phyloP scores from a whole-genome alignment of 2,113 vertebrate species.

The Miniopterus natalensis region DNA sequence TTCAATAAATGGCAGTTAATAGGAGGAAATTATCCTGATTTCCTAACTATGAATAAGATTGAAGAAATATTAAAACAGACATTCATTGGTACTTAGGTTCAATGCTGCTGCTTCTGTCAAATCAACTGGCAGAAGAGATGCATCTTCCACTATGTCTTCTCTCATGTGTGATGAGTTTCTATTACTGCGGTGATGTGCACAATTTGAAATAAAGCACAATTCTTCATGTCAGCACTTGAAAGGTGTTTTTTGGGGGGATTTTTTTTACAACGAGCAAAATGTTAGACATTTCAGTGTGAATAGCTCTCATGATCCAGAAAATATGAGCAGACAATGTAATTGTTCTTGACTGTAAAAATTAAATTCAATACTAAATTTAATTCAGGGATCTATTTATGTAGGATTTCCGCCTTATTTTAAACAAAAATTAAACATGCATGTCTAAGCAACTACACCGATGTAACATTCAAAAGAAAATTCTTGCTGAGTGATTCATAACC shows the following conservation, averaged over 20 bases:
- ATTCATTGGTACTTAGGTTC: slow-evolving; percentile 66
- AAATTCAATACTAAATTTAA: slow-evolving; percentile 81
- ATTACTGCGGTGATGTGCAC: slow-evolving; percentile 61
- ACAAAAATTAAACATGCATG: slow-evolving; percentile 71
- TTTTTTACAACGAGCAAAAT: slow-evolving; percentile 70
- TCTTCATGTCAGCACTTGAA: slow-evolving; percentile 76
- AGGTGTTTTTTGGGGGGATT: slow-evolving; percentile 31
- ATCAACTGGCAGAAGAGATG: slow-evolving; percentile 53
- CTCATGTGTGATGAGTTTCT: slow-evolving; percentile 39
- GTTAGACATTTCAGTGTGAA: slow-evolving; percentile 76
- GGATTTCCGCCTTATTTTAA: slow-evolving; percentile 62
- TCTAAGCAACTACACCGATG: slow-evolving; percentile 68
- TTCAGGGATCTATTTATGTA: slow-evolving; percentile 69
- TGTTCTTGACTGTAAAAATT: slow-evolving; percentile 79
- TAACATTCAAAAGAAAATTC: slow-evolving; percentile 59
- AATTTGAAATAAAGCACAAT: slow-evolving; percentile 73
- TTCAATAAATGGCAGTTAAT: slow-evolving; percentile 75
- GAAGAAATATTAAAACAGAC: slow-evolving; percentile 62
- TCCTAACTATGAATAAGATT: slow-evolving; percentile 58
- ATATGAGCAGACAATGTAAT: slow-evolving; percentile 75
- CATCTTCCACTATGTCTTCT: slow-evolving; percentile 42
- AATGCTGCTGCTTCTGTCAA: slow-evolving; percentile 59
- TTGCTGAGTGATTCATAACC: slow-evolving; percentile 11
- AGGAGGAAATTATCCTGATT: slow-evolving; percentile 59
- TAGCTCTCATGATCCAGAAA: slow-evolving; percentile 79